phyloP scores from a whole-genome alignment of 2,888 invertebrate species.

The Toxonevra muliebris region DNA sequence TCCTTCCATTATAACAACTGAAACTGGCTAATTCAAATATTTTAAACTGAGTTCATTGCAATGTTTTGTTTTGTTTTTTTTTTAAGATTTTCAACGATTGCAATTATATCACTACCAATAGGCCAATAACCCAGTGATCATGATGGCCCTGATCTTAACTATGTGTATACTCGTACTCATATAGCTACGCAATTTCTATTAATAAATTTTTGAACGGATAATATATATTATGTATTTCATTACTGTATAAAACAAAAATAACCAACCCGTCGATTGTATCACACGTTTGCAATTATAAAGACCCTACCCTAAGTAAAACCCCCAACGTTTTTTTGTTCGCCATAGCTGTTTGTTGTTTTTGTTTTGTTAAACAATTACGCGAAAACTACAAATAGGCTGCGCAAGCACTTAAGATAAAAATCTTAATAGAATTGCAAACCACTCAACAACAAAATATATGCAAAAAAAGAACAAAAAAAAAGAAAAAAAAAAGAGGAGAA shows the following conservation, averaged over 20 bases:
- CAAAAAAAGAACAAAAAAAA: background rate
- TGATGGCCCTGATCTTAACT: too few species aligned
- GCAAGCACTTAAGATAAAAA: conserved; percentile 17
- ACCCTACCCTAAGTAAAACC: background rate
- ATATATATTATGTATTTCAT: background rate
- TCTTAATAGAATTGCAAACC: conserved; percentile 20
- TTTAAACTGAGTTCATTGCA: too few species aligned
- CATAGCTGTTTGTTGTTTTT: background rate
- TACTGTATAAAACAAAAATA: background rate
- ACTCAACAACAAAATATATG: conserved; percentile 4
- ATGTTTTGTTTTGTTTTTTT: too few species aligned
- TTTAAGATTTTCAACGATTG: too few species aligned
- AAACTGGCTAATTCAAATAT: too few species aligned
- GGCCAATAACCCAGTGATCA: too few species aligned
- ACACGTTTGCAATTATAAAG: conserved; percentile 14
- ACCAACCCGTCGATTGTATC: too few species aligned
- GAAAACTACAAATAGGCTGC: conserved; percentile 11
- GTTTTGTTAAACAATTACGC: conserved; percentile 17
- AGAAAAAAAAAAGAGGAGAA: conserved; percentile 9
- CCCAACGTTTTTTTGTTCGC: background rate
- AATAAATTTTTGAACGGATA: background rate
- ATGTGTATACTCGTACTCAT: too few species aligned
- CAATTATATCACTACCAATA: too few species aligned
- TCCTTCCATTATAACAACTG: too few species aligned
- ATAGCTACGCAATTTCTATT: too few species aligned